Evolutionary conservation across 2,113 vertebrate species (phyloP), one percentile per base, ranked within the genome.

Genomic region (Oxygymnocypris stewartii): DNA sequence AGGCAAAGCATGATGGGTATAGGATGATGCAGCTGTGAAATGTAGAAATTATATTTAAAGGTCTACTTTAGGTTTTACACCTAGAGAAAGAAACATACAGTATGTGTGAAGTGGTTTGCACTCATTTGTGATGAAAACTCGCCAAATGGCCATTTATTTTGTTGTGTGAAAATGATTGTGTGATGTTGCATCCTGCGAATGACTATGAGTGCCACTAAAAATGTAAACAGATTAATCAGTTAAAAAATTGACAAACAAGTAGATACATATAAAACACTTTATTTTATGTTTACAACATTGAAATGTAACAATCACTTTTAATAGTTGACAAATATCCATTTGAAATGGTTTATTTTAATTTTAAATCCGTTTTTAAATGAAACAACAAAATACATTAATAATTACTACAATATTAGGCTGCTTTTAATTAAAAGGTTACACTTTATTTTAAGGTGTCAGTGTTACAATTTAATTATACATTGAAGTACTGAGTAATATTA

Each of bases 1-100:
- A n/a, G 81, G 35, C 49, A 74, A 74, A 57, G 20, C 47, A 59
- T 73, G 11, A 84, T 74, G 82, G 82, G 49, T 51, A 57, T 11
- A 18, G 49, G 31, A 73, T 71, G 8, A 18, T 84, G 47, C 6
- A 65, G 47, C 47, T 73, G 35, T 25, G 28, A 40, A 74, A 74
- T 37, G 12, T 74, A 10, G 20, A 57, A 67, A 74, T 74, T 69
- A 20, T 74, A 42, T 73, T 84, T 75, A 71, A 74, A 59, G 47
- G 49, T 25, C 20, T 23, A 37, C 49, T 74, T 84, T 14, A 14
- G 47, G 67, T 8, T 37, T 74, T n/a, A 75, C 7, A 84, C 23
- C 8, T 73, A 11, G 23, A 57, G 31, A 74, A 57, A 74, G 69
- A 23, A 83, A 73, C 31, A 65, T 4, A 35, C 10, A 49, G 28